Percentiles rank a stretch among this genome's conserved stretches.
phyloP scores from a whole-genome alignment of 2,888 invertebrate genomes.

The Netelia virgata region DNA sequence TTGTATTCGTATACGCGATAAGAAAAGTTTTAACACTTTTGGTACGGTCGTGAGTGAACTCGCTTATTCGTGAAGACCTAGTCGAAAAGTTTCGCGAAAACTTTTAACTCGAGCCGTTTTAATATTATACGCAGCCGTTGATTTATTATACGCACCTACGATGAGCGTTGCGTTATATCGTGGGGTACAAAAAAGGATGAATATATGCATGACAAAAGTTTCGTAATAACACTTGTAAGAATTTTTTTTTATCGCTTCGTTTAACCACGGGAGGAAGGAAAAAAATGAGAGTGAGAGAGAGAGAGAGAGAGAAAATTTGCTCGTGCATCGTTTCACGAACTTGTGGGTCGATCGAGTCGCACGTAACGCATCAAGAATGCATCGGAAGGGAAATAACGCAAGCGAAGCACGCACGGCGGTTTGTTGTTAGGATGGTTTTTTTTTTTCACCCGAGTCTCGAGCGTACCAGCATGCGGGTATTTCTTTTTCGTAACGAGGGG shows the following conservation, averaged over 20 bases:
- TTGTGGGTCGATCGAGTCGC: not conserved
- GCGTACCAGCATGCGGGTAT: constrained; percentile 48
- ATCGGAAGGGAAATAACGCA: not conserved
- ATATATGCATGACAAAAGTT: constrained; percentile 50
- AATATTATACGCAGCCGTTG: constrained; percentile 28
- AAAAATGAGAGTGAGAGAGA: not conserved
- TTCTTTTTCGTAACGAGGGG: constrained; percentile 39
- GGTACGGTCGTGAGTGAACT: not conserved
- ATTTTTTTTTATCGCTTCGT: not conserved
- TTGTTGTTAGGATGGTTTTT: not conserved
- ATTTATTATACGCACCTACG: constrained; percentile 12
- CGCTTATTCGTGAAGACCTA: not conserved
- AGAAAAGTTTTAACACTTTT: constrained; percentile 22
- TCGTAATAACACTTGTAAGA: constrained; percentile 37
- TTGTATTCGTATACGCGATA: not conserved
- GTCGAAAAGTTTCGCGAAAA: constrained; percentile 17
- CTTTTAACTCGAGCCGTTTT: constrained; percentile 21
- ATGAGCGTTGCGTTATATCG: not conserved
- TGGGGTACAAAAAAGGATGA: not conserved
- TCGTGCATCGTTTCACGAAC: not conserved
- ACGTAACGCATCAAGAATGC: not conserved
- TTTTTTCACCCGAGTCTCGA: not conserved
- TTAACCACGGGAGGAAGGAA: constrained; percentile 3
- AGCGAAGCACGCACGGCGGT: constrained; percentile 18
- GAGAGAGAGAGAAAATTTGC: not conserved